A percentile compares a stretch with the other conserved stretches of the same genome.
These are phyloP conservation scores for Lutraria lutraria DNA, from an alignment of 2,888 invertebrate genomes.

Conservation along the genomic window DNA sequence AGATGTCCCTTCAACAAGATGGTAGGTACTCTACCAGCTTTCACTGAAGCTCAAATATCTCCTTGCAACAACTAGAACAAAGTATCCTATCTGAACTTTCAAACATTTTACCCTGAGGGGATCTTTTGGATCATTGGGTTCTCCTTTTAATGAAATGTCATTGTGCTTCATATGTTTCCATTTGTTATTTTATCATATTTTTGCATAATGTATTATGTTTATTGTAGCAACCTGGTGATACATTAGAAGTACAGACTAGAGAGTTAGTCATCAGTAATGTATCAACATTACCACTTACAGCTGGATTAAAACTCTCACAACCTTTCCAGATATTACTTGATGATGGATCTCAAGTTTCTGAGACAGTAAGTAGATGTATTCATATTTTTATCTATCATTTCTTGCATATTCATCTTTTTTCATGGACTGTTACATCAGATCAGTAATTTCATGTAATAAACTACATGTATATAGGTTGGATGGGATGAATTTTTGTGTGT, in stretches of 20 bases:
- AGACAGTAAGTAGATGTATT: constrained; percentile 71
- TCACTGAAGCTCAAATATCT: too few relatives aligned
- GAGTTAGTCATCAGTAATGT: constrained; percentile 85
- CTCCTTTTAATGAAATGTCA: too few relatives aligned
- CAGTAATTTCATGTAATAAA: not conserved
- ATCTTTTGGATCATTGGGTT: too few relatives aligned
- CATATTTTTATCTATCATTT: not conserved
- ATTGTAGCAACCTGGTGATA: constrained; percentile 78
- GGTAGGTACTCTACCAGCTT: too few relatives aligned
- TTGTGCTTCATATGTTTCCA: too few relatives aligned
- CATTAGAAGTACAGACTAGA: constrained; percentile 78
- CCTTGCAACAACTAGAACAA: too few relatives aligned
- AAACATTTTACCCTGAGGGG: too few relatives aligned
- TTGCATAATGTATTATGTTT: not conserved
- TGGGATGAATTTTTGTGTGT: not conserved
- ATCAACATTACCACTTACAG: constrained; percentile 85
- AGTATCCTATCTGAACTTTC: too few relatives aligned
- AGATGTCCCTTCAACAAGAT: too few relatives aligned
- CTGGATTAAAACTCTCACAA: constrained; percentile 80
- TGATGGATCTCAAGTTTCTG: constrained; percentile 74
- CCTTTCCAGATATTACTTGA: constrained; percentile 83
- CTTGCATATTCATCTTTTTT: not conserved
- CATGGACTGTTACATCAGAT: not conserved
- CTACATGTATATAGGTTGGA: too few relatives aligned
- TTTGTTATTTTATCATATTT: too few relatives aligned